phyloP scores from a whole-genome alignment of 2,797 vertebrate genomes.

The Holocentrus rufus region DNA sequence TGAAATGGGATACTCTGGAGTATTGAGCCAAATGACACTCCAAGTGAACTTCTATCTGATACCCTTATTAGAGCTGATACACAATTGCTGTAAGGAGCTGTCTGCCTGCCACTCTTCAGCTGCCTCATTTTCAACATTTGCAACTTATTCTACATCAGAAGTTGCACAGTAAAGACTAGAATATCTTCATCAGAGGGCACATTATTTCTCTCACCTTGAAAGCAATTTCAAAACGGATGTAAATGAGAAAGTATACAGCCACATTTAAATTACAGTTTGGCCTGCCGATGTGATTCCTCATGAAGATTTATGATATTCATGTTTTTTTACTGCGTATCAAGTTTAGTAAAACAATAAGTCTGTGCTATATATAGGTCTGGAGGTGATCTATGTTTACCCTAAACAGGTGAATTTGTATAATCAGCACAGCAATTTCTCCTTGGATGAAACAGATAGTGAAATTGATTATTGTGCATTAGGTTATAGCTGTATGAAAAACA shows the following conservation, averaged over 20 bases:
- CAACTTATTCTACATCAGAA: not conserved
- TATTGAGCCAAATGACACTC: slow-evolving; percentile 36
- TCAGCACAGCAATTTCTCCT: too few species aligned
- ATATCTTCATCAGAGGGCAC: not conserved
- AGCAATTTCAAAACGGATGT: not conserved
- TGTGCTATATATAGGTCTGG: too few species aligned
- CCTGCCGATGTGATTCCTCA: not conserved
- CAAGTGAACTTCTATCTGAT: slow-evolving; percentile 49
- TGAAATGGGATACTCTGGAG: slow-evolving; percentile 41
- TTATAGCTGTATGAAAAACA: not conserved
- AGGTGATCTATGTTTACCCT: too few species aligned
- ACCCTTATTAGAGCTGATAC: slow-evolving; percentile 3
- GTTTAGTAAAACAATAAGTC: too few species aligned
- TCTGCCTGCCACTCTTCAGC: slow-evolving; percentile 30
- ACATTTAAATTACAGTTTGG: not conserved
- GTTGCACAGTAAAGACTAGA: not conserved
- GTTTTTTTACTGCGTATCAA: too few species aligned
- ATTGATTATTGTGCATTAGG: not conserved
- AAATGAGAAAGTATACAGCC: too few species aligned
- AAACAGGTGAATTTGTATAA: too few species aligned
- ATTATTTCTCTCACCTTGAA: not conserved
- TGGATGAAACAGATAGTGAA: too few species aligned
- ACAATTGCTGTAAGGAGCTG: slow-evolving; percentile 18
- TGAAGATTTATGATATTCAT: not conserved
- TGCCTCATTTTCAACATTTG: slow-evolving; percentile 8